Conservation (phyloP, 2,113 vertebrate genomes). For the Leptocoma aspasia region DNA sequence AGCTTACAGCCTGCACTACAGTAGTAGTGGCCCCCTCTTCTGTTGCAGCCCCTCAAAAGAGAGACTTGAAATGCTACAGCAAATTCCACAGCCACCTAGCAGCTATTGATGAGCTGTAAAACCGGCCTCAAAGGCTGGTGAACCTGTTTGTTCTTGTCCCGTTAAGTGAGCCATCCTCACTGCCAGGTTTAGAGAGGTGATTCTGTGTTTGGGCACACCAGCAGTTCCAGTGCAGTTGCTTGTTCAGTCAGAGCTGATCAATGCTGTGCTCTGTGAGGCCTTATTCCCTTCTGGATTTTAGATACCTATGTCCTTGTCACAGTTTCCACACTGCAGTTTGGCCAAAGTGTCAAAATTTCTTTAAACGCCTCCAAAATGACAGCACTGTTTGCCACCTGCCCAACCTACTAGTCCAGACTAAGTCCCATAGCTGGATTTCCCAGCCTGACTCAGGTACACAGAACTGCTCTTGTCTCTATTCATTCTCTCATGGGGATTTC, state of each 20-base stretch:
- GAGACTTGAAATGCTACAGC: fast-evolving
- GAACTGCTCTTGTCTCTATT: neutral
- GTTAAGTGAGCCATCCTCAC: neutral
- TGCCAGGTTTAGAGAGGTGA: neutral
- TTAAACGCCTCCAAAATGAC: neutral
- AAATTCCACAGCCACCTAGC: neutral
- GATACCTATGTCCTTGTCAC: neutral
- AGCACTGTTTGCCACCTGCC: neutral
- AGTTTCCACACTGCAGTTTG: neutral
- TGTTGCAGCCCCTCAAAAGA: fast-evolving
- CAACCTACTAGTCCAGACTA: neutral
- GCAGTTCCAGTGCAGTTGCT: too few species aligned
- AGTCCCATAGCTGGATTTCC: neutral
- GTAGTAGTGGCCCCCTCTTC: neutral
- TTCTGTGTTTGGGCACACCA: fast-evolving
- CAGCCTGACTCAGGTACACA: neutral
- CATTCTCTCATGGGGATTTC: neutral
- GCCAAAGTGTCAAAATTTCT: neutral
- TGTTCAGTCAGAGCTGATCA: neutral
- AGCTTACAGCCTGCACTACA: neutral
- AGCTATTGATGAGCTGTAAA: neutral
- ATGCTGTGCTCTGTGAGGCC: neutral
- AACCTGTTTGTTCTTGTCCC: neutral
- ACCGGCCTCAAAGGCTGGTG: neutral
- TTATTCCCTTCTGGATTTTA: neutral